These are phyloP conservation scores for Heliconius congener DNA, from an alignment of 1,140 invertebrate species.

Conservation along the genomic window DNA sequence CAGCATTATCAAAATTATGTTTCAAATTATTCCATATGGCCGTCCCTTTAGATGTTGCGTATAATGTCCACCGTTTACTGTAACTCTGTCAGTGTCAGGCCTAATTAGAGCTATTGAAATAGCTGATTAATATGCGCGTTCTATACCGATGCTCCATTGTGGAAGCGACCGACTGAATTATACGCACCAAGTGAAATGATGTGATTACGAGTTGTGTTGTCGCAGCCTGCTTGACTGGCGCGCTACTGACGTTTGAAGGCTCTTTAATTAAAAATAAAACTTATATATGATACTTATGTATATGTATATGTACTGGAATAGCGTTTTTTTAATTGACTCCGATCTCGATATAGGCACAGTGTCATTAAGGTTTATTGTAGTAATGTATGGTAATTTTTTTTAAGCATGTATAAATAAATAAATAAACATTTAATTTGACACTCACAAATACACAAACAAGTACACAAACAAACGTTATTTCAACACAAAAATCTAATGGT, in stretches of 20 bases:
- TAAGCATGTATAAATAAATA: no score
- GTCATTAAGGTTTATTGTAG: slow-evolving; percentile 10
- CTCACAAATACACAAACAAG: no score
- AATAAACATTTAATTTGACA: no score
- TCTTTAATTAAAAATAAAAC: slow-evolving; percentile 30
- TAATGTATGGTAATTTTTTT: not conserved
- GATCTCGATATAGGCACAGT: slow-evolving; percentile 1
- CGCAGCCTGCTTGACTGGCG: slow-evolving; percentile 28
- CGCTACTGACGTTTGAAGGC: slow-evolving; percentile 27
- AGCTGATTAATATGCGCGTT: slow-evolving; percentile 76
- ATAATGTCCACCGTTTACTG: slow-evolving; percentile 63
- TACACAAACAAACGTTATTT: no score
- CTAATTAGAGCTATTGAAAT: slow-evolving; percentile 76
- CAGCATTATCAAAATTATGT: not conserved
- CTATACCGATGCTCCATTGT: slow-evolving; percentile 64
- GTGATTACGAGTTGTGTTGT: slow-evolving; percentile 64
- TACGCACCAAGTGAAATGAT: slow-evolving; percentile 65
- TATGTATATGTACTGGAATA: not conserved
- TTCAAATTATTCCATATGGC: slow-evolving; percentile 16
- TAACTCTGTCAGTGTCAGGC: slow-evolving; percentile 70
- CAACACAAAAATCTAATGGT: no score
- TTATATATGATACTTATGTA: slow-evolving; percentile 18
- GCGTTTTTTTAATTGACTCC: slow-evolving; percentile 25
- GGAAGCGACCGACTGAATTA: slow-evolving; percentile 59
- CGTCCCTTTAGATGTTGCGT: slow-evolving; percentile 38